Conservation (phyloP, 2,797 vertebrate species). For the Sebastes oblongus region DNA sequence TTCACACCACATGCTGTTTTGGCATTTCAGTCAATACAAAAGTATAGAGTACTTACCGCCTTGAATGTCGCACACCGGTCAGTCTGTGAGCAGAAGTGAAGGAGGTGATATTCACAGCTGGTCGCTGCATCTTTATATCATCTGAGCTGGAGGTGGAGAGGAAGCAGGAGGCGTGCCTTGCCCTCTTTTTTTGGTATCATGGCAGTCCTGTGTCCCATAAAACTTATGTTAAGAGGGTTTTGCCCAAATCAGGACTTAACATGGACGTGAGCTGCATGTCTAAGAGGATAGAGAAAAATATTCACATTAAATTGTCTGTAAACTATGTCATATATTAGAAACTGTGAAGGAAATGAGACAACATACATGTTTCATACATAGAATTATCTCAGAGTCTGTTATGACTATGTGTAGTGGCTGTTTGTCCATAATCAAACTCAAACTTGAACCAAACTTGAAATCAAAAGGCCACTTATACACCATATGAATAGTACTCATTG, state of each 20-base stretch:
- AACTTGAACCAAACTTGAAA: too few species aligned
- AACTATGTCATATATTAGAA: neutral
- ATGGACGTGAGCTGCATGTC: too few species aligned
- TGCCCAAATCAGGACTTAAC: neutral
- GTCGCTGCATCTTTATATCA: neutral
- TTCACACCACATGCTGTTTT: neutral
- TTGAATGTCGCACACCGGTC: neutral
- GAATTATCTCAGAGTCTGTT: neutral
- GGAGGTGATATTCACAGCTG: neutral
- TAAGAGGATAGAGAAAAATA: neutral
- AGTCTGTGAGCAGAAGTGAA: neutral
- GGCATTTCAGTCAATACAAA: neutral
- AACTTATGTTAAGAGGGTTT: neutral
- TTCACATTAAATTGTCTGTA: neutral
- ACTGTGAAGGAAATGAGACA: neutral
- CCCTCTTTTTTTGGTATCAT: neutral
- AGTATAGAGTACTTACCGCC: neutral
- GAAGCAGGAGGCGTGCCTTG: neutral
- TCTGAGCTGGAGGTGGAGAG: neutral
- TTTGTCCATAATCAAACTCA: too few species aligned
- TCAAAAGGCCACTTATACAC: too few species aligned
- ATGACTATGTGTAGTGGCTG: too few species aligned
- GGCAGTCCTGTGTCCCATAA: neutral
- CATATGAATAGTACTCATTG: too few species aligned
- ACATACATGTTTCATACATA: neutral